phyloP scores from a whole-genome alignment of 1,140 invertebrate genomes.

The Paralvinella palmiformis region DNA sequence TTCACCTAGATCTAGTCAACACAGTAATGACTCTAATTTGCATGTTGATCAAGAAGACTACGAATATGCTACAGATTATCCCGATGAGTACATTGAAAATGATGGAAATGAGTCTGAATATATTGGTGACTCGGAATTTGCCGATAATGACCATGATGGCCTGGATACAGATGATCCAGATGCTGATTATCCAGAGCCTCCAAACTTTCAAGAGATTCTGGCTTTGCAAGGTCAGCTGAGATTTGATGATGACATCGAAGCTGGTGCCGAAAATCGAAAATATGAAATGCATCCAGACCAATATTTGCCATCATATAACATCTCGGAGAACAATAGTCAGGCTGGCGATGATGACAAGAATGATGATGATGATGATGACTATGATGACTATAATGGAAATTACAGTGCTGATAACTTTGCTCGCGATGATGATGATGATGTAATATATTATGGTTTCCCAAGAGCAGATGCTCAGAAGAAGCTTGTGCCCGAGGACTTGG shows the following conservation, averaged over 20 bases:
- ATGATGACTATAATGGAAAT: conserved; percentile 31
- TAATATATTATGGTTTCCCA: conserved; percentile 64
- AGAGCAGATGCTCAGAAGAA: conserved; percentile 54
- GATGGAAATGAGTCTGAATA: conserved; percentile 66
- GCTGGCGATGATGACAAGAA: conserved; percentile 31
- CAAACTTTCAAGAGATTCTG: conserved; percentile 48
- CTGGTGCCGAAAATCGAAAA: conserved; percentile 55
- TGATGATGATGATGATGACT: conserved; percentile 19
- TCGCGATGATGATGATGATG: conserved; percentile 53
- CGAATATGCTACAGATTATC: conserved; percentile 38
- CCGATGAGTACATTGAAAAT: conserved; percentile 53
- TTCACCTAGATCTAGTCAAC: conserved; percentile 64
- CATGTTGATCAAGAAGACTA: conserved; percentile 38
- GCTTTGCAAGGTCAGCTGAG: conserved; percentile 37
- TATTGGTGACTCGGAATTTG: conserved; percentile 58
- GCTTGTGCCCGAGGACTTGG: conserved; percentile 53
- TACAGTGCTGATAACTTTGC: conserved; percentile 25
- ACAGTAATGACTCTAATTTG: conserved; percentile 79
- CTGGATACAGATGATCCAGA: conserved; percentile 46
- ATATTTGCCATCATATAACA: conserved; percentile 63
- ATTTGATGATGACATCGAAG: conserved; percentile 49
- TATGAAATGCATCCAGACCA: conserved; percentile 77
- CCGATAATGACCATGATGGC: conserved; percentile 42
- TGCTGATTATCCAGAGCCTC: conserved; percentile 25
- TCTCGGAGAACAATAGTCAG: conserved; percentile 31